Percentiles rank a stretch among this genome's conserved stretches.
phyloP scores from a whole-genome alignment of 2,113 vertebrate species.

The Circaetus cinerascens region DNA sequence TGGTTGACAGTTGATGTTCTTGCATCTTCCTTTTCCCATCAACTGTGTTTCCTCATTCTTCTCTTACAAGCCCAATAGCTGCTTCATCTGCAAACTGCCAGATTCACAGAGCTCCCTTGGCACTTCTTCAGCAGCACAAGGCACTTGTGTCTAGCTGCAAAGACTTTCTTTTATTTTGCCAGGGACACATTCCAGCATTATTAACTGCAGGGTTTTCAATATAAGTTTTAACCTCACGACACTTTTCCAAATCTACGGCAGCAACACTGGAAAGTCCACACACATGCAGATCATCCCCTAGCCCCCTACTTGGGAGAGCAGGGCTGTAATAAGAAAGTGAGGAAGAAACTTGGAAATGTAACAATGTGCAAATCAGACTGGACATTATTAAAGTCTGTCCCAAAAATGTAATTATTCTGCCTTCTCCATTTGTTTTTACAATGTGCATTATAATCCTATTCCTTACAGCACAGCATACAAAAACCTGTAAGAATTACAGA shows the following conservation, averaged over 20 bases:
- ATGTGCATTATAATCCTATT: not conserved
- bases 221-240: not conserved
- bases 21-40: not conserved
- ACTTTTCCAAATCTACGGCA: not conserved
- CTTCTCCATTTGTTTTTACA: not conserved
- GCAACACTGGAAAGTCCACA: not conserved
- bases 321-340: not conserved
- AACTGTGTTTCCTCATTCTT: not conserved
- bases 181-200: not conserved
- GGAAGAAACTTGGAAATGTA: not conserved
- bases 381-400: not conserved
- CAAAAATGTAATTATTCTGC: not conserved
- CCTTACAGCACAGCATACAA: not conserved
- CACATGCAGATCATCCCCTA: not conserved
- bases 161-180: not conserved
- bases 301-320: not conserved
- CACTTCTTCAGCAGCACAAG: not conserved
- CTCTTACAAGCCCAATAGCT: not conserved
- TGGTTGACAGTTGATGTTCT: not conserved
- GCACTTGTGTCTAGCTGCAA: not conserved
- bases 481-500: not conserved
- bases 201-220: not conserved
- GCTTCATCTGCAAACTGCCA: not conserved
- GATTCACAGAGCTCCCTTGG: not conserved
- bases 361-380: not conserved